Percentiles rank a stretch among this genome's conserved stretches.
These are phyloP conservation scores for Xestia xanthographa DNA, from an alignment of 2,888 invertebrate genomes.

Conservation along the genomic window DNA sequence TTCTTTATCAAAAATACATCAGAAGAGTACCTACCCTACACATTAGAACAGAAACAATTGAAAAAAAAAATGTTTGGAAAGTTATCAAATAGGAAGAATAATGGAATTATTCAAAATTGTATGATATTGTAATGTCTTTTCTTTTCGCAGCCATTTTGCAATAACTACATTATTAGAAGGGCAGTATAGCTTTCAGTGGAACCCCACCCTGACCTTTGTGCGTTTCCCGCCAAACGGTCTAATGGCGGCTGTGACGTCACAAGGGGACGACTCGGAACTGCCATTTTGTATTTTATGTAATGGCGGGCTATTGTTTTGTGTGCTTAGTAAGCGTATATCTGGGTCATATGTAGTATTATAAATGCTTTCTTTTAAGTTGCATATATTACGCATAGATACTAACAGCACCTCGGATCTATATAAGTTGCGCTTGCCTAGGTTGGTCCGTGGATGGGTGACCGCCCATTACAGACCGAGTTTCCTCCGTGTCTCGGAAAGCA, in stretches of 20 bases:
- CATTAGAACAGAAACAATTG: not conserved
- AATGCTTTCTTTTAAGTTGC: not conserved
- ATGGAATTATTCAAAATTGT: too few relatives aligned
- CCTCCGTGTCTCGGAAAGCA: too few relatives aligned
- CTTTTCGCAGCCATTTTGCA: not conserved
- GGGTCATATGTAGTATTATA: conserved; percentile 11
- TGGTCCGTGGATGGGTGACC: too few relatives aligned
- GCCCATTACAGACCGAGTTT: too few relatives aligned
- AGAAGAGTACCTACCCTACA: not conserved
- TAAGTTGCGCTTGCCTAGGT: too few relatives aligned
- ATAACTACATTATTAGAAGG: not conserved
- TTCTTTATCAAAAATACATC: not conserved
- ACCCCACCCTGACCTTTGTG: conserved; percentile 37
- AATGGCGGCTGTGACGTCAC: conserved; percentile 58
- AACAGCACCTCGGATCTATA: too few relatives aligned
- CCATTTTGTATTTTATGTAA: conserved; percentile 55
- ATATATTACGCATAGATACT: too few relatives aligned
- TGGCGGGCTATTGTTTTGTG: conserved; percentile 45
- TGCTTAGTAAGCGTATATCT: conserved; percentile 11
- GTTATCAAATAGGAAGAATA: too few relatives aligned
- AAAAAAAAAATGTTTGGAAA: too few relatives aligned
- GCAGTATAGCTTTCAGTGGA: conserved; percentile 2
- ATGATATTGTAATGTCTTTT: not conserved
- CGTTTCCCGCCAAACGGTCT: conserved; percentile 54
- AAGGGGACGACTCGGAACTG: conserved; percentile 33